Evolutionary conservation across 2,888 invertebrate species (phyloP), one percentile per base, ranked within the genome.

Genomic region (Megastigmus dorsalis): DNA sequence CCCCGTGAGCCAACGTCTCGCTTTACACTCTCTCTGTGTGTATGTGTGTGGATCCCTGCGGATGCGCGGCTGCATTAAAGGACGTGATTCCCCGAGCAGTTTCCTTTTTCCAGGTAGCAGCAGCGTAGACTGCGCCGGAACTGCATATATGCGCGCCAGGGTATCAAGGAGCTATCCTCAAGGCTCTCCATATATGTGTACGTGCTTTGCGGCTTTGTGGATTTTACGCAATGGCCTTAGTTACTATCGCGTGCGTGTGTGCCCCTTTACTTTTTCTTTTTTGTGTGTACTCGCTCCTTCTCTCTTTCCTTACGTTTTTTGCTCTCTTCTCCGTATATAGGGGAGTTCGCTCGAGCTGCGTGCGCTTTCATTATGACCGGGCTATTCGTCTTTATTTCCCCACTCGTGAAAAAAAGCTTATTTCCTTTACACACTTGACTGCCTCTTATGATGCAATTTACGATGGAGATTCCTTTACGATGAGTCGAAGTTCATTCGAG

Each of bases 401-500:
- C 60, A n/a, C 10, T 62, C 33, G 20, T 45, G 41, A 48, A 33
- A 45, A n/a, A 62, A 33, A 48, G 45, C 30, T 62, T 45, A 62
- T 33, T 48, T 45, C 33, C 33, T 30, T 33, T 43, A 33, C 18
- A 45, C 20, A 28, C 20, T 59, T 9, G 26, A 59, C 43, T 59
- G 59, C 38, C n/a, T 43, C 23, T 59, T 59, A 57, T 36, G 38
- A 36, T 23, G 57, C 38, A 38, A 57, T 36, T 57, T 13, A 38
- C 18, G 57, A 57, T 57, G 38, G 38, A 38, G 55, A 57, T 36
- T 41, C 54, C 38, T 57, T 57, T 38, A 57, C 36, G 57, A 57
- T 6, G 57, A 57, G 57, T 41, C 20, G 38, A 41, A 57, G 26
- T n/a, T 57, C 26, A 41, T 23, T 23, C 38, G 23, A 57, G 36